Base-by-base conservation (phyloP, 2,888 invertebrate genomes). In the Cerceris ruficornis region DNA sequence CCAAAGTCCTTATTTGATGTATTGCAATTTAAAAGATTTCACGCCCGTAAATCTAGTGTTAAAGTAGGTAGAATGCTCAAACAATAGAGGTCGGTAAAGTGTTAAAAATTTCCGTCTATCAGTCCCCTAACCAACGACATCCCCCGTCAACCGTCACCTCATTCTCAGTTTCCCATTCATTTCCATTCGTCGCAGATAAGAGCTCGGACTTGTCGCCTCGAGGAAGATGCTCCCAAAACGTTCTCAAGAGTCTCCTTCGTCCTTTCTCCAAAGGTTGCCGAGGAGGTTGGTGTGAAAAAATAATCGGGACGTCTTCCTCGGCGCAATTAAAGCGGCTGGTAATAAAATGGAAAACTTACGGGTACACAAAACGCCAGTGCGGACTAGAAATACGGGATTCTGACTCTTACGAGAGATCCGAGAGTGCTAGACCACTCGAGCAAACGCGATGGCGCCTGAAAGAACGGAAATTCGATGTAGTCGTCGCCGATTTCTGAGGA, bases 271-370 rank as follows among this genome's bases (percentile, higher is more conserved):
- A 65, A 73, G 55, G 43, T 17, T 55, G 65, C 58, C 13, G 14
- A 4, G 17, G 60, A 61, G 68, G 69, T 77, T 61, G 60, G 55
- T 11, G 62, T 57, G 55, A 75, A 77, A 75, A 82, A 83, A 78
- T 83, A 81, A 81, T 74, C 76, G 57, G 7, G 60, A 60, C 70
- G 41, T 70, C 68, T 46, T n/a, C 55, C n/a, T 28, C 28, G 28
- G 28, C 71, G 58, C 77, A 77, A 84, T 78, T 76, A 75, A 77
- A 77, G 55, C 59, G n/a, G 58, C 50, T 50, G 82, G 82, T 73
- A 82, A 77, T 84, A 84, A 84, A 84, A 82, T 82, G 17, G 73
- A 14, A 77, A 77, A 82, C 43, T 8, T 82, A 84, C 68, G 83
- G 73, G 75, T 69, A 77, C 28, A 71, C 28, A 28, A 28, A 28